phyloP scores from a whole-genome alignment of 2,113 vertebrate genomes.

The Callorhinus ursinus region DNA sequence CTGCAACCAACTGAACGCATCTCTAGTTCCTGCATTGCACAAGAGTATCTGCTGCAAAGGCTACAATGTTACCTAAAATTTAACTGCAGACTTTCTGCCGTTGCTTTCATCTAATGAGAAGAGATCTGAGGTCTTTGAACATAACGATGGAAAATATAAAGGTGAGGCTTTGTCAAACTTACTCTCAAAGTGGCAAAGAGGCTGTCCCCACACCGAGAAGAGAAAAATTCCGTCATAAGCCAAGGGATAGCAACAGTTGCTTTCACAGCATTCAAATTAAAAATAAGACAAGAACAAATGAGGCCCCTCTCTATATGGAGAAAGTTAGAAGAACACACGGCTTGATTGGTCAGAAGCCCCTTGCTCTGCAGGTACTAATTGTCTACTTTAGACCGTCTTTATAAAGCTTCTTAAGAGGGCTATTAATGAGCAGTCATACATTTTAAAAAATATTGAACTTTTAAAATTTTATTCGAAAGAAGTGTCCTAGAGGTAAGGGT shows the following conservation, averaged over 20 bases:
- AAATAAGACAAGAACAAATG: background rate
- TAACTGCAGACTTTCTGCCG: background rate
- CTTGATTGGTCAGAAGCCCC: background rate
- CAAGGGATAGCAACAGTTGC: background rate
- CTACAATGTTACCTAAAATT: background rate
- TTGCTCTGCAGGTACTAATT: background rate
- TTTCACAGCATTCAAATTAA: background rate
- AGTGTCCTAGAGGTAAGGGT: background rate
- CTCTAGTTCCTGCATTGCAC: background rate
- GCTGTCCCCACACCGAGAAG: background rate
- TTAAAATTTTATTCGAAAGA: conserved; percentile 25
- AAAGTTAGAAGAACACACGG: background rate
- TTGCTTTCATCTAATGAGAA: background rate
- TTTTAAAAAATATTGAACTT: background rate
- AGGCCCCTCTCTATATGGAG: background rate
- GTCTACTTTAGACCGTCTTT: background rate
- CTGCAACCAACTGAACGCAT: background rate
- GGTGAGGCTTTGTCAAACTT: background rate
- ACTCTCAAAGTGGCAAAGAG: background rate
- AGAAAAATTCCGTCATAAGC: background rate
- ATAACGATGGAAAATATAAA: background rate
- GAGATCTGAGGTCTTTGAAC: background rate
- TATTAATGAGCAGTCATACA: background rate
- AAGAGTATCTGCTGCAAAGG: background rate
- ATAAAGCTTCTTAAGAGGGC: background rate